Evolutionary conservation across 2,113 vertebrate species (phyloP).

Genomic region (Sisor rabdophorus): DNA sequence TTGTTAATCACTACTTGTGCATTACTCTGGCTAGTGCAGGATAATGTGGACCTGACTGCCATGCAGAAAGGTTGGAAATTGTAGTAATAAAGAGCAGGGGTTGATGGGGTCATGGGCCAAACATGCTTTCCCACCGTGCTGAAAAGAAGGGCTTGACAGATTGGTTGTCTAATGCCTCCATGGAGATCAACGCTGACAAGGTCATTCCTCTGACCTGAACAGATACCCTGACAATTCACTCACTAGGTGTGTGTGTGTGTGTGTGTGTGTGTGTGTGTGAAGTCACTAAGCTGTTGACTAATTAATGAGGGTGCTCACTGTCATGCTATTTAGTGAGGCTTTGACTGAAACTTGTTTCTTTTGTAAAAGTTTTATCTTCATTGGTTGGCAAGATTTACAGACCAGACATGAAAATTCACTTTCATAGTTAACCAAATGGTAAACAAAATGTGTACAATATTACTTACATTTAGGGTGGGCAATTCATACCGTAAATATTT

Average conservation of each 20-base stretch:
- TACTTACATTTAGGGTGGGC: too few relatives aligned
- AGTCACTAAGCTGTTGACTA: slow-evolving; percentile 46
- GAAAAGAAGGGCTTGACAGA: slow-evolving; percentile 51
- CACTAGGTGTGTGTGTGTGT: slow-evolving; percentile 13
- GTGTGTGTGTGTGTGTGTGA: slow-evolving; percentile 7
- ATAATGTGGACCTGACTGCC: slow-evolving; percentile 49
- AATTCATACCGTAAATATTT: too few relatives aligned
- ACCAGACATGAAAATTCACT: background rate
- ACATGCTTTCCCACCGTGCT: slow-evolving; percentile 52
- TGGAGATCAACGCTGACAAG: slow-evolving; percentile 43
- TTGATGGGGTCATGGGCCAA: slow-evolving; percentile 45
- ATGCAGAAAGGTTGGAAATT: slow-evolving; percentile 49
- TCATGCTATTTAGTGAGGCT: slow-evolving; percentile 46
- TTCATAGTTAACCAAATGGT: slow-evolving; percentile 3
- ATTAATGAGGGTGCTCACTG: slow-evolving; percentile 52
- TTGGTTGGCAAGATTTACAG: slow-evolving; percentile 1
- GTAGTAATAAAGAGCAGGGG: slow-evolving; percentile 40
- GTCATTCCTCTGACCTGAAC: slow-evolving; percentile 49
- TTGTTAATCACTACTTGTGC: slow-evolving; percentile 29
- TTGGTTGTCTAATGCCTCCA: slow-evolving; percentile 44
- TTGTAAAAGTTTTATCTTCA: slow-evolving; percentile 30
- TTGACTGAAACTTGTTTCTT: slow-evolving; percentile 43
- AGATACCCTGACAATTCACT: slow-evolving; percentile 23
- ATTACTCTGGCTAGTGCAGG: slow-evolving; percentile 39
- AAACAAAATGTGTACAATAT: background rate